Evolutionary conservation across 2,888 invertebrate species (phyloP), one percentile per base, ranked within the genome.

Genomic region (Griposia aprilina): DNA sequence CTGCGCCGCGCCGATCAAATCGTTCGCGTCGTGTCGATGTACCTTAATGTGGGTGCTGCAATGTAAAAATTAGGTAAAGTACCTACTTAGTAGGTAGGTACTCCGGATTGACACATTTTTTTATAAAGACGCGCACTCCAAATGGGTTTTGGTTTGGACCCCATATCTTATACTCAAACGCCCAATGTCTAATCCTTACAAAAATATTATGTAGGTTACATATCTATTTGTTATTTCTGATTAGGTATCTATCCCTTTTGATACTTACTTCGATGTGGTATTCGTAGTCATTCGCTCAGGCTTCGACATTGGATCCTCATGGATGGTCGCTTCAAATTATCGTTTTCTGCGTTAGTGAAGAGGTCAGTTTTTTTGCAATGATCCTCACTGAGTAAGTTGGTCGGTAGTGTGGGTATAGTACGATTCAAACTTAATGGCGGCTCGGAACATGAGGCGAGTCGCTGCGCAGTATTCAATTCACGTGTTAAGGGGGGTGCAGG

Each of bases 71-170:
- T n/a, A n/a, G n/a, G 1, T 57, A 57, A n/a, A 59, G 57, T n/a
- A n/a, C n/a, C n/a, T n/a, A n/a, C n/a, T n/a, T n/a, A n/a, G n/a
- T 26, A n/a, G n/a, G 55, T 15, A 50, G 4, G 2, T 55, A n/a
- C 10, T 55, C 3, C 23, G 4, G 26, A 26, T 57, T 57, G 26
- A 26, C 26, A 15, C 15, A 7, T 8, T 6, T 59, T 59, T 17
- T 59, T 59, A 26, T 59, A 3, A 15, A 59, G n/a, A 57, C n/a
- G 13, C 13, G 13, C 6, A 57, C 5, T 57, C 57, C n/a, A 57
- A 26, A 57, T n/a, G 57, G n/a, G 57, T 59, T 57, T n/a, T 57
- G 57, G 57, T 59, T 57, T n/a, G n/a, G 57, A 57, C 57, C n/a
- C 6, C 57, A 57, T 26, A 6, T 57, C 57, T 57, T n/a, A n/a